These are phyloP conservation scores for Lepidocyrtinus sp. DNA, from an alignment of 2,888 invertebrate genomes.

Conservation along the genomic window DNA sequence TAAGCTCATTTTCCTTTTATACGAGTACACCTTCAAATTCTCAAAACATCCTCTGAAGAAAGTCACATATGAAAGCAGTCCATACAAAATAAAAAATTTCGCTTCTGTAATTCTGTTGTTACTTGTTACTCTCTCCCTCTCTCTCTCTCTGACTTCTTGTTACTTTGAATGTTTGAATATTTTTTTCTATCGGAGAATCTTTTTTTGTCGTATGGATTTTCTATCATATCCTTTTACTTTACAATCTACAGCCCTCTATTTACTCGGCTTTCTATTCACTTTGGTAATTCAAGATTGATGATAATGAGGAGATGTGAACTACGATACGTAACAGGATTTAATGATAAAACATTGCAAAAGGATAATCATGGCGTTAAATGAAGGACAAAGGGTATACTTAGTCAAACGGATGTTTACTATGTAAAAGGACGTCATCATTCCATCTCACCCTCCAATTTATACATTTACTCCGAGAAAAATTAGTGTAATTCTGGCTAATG, in stretches of 20 bases:
- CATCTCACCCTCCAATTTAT: background rate
- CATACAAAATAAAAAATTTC: constrained; percentile 6
- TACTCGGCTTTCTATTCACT: constrained; percentile 23
- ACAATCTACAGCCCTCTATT: background rate
- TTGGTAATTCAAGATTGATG: constrained; percentile 33
- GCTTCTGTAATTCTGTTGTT: background rate
- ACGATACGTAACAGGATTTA: constrained; percentile 40
- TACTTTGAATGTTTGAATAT: no score
- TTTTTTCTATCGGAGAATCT: background rate
- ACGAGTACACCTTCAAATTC: background rate
- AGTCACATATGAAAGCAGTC: background rate
- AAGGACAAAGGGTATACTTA: background rate
- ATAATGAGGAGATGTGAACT: background rate
- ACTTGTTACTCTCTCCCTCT: no score
- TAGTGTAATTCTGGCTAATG: background rate
- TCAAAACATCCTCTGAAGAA: constrained; percentile 19
- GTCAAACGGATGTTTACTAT: background rate
- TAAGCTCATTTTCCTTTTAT: constrained; percentile 47
- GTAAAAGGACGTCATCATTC: background rate
- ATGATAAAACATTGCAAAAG: constrained; percentile 22
- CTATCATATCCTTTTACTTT: background rate
- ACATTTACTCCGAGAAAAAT: background rate
- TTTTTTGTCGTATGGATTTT: background rate
- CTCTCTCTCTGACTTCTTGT: no score
- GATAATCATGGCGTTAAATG: background rate